Base-by-base conservation (phyloP, 2,113 vertebrate species). In the Ursus arctos region DNA sequence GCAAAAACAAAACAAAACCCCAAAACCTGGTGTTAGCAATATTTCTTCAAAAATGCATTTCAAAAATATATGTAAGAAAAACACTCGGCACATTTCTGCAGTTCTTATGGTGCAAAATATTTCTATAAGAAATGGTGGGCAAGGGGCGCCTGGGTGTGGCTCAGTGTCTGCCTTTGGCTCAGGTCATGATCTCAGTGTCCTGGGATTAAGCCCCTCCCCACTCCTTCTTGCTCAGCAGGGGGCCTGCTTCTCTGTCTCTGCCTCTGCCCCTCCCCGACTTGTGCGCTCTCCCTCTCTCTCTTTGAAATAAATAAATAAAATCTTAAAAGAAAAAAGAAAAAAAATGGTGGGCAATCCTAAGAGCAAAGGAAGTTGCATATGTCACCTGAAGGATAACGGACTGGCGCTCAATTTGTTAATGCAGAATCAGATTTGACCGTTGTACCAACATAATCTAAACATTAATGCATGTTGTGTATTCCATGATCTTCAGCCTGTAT, bases 31-130 rank as follows among this genome's bases (percentile, higher is more conserved):
- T 79, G 26, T 82, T 89, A 95, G 74, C 18, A 95, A 63, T 84
- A 90, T 96, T 94, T 96, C 92, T 96, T 97, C 55, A 92, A 94
- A 97, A 95, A 36, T 69, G 7, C 21, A 71, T 82, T 96, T 90
- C 65, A 77, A 91, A 97, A 84, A 47, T 89, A 93, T 61, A 83
- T 83, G 49, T 69, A 86, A 96, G 89, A 76, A 96, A 94, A 95
- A 92, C 77, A 59, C 36, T 69, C 80, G 96, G 22, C 21, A 63
- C 8, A 67, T 95, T 93, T 97, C 53, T 90, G 36, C 49, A 89
- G 18, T 74, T 87, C 53, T 93, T 92, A 59, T 79, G 94, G 28
- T 86, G 53, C n/a, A 96, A 74, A 96, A 65, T 82, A 31, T 94
- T 11, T 95, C 77, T 88, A 82, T 63, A 91, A 84, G 93, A 95